These are phyloP conservation scores for Phoxinus phoxinus DNA, from an alignment of 2,113 vertebrate species.

Conservation along the genomic window DNA sequence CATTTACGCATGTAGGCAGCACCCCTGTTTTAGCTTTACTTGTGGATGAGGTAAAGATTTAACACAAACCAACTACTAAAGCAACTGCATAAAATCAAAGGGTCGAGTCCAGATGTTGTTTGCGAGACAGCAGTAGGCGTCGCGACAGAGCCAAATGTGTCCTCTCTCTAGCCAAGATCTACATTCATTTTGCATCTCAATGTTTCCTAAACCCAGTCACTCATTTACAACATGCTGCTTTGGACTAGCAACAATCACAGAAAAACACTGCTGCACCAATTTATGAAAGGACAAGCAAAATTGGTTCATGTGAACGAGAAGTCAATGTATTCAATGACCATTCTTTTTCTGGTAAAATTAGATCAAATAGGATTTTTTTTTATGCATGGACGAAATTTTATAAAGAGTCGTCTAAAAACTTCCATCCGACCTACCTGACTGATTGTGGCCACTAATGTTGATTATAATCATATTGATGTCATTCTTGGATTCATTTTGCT, in stretches of 20 bases:
- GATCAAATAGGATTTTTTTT: background rate
- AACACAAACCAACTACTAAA: constrained; percentile 14
- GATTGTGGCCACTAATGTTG: constrained; percentile 76
- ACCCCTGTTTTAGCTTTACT: constrained; percentile 6
- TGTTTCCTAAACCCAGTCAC: background rate
- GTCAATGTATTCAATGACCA: background rate
- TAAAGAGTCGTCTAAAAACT: background rate
- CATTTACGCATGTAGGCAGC: background rate
- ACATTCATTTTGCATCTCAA: constrained; percentile 20
- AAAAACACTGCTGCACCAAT: constrained; percentile 57
- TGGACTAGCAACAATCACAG: constrained; percentile 15
- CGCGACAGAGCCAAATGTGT: background rate
- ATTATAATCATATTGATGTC: constrained; percentile 79
- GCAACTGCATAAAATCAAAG: constrained; percentile 1
- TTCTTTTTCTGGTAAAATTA: background rate
- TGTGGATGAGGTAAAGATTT: constrained; percentile 19
- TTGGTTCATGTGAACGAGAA: background rate
- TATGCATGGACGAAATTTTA: background rate
- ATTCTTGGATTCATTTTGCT: background rate
- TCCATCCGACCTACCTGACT: constrained; percentile 79
- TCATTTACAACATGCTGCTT: constrained; percentile 33
- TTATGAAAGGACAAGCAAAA: constrained; percentile 39
- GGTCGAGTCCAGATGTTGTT: constrained; percentile 19
- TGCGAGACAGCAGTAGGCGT: background rate
- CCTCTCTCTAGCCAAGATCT: constrained; percentile 17